A percentile compares a stretch with the other conserved stretches of the same genome.
Conservation (phyloP, 2,113 vertebrate genomes). For the Peromyscus polionotus region DNA sequence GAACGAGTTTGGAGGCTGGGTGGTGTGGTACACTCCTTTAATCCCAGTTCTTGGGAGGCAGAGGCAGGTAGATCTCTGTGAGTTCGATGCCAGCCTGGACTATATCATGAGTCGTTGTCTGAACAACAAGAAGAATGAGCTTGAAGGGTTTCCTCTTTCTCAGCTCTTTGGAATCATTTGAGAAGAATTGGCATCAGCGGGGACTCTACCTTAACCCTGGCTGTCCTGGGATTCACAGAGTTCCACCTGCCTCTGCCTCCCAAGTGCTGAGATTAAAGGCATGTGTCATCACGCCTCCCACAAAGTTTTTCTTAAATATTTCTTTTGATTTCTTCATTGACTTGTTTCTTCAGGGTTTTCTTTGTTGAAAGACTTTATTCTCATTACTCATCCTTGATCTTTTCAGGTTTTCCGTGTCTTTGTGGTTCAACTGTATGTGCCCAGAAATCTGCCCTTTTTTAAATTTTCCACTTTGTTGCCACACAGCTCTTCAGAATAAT, state of each 20-base stretch:
- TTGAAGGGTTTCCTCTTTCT: neutral
- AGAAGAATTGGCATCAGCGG: neutral
- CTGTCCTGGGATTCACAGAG: neutral
- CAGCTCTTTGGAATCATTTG: neutral
- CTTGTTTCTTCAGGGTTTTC: neutral
- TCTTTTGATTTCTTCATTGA: neutral
- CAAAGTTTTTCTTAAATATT: neutral
- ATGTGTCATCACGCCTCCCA: neutral
- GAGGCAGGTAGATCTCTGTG: neutral
- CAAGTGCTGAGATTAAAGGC: neutral
- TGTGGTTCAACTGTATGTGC: neutral
- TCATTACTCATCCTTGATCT: neutral
- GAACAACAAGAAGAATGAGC: neutral
- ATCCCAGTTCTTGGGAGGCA: neutral
- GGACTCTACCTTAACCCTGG: neutral
- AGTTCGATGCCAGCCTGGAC: neutral
- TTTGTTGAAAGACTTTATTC: neutral
- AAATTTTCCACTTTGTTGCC: neutral
- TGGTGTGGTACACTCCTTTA: neutral
- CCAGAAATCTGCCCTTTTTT: neutral
- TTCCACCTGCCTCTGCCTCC: neutral
- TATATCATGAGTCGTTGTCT: neutral
- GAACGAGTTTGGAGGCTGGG: neutral
- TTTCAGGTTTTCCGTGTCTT: neutral
- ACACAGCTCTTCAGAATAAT: neutral